Evolutionary conservation across 2,113 vertebrate genomes (phyloP), one percentile per base, ranked within the genome.

Genomic region (Camarhynchus parvulus): DNA sequence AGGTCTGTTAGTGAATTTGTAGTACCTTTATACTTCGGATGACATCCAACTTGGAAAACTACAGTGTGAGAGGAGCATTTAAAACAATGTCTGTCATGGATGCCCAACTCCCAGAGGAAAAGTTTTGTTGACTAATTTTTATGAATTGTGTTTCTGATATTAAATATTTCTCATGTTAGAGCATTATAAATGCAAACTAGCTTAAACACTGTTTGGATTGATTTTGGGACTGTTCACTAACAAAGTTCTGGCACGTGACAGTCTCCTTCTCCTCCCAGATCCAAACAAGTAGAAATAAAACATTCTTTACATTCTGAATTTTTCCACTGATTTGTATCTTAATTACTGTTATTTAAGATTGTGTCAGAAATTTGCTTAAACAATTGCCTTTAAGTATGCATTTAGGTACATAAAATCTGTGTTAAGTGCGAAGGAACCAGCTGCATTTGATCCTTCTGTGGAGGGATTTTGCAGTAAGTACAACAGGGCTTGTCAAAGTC

Each of bases 361-460:
- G 11, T 64, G 30, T 74, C 19, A 17, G 39, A 81, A 42, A 12
- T 62, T 7, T 82, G 42, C 20, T 49, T 35, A 89, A 37, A 35
- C 2, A 5, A 41, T 64, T 78, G 12, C n/a, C 30, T 69, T 68
- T 76, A 49, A 62, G 23, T 80, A n/a, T 39, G 30, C 9, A n/a
- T 86, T 80, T 86, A 56, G 23, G 67, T 46, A 47, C 0, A 31
- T 31, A 2, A 2, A 47, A 59, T 53, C 49, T 55, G 7, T 47
- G n/a, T 79, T 44, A 61, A 39, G 42, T 31, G 50, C 17, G 42
- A 59, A 72, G 74, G 21, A 78, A 56, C 19, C 35, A 35, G 23
- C 21, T 81, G 24, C 0, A 0, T 59, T 55, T 58, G 27, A n/a
- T 74, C 41, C 21, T 74, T 78, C 41, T 55, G 0, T 58, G 88